A percentile compares a stretch with the other conserved stretches of the same genome.
These are phyloP conservation scores for Allophyes oxyacanthae DNA, from an alignment of 2,888 invertebrate species.

Conservation along the genomic window DNA sequence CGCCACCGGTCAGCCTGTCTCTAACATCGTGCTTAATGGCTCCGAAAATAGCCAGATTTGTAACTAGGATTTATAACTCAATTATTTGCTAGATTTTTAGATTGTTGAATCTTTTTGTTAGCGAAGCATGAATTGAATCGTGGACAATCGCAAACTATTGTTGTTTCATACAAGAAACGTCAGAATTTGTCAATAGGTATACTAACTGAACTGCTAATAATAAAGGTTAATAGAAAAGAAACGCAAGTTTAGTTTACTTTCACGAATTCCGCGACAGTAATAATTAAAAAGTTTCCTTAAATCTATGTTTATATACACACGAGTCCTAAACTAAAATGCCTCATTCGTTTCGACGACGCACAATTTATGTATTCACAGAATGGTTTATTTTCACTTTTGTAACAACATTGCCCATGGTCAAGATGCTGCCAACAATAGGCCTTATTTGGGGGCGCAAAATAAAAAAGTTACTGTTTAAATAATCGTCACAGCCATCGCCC, in stretches of 20 bases:
- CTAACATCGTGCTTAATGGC: constrained; percentile 60
- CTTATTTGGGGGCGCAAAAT: constrained; percentile 38
- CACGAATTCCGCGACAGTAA: constrained; percentile 15
- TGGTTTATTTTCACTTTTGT: constrained; percentile 49
- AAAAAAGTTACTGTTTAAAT: constrained; percentile 58
- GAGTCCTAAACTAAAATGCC: constrained; percentile 1
- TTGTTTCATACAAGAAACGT: constrained; percentile 21
- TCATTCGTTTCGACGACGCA: constrained; percentile 13
- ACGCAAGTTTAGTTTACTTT: constrained; percentile 16
- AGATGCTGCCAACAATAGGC: constrained; percentile 29
- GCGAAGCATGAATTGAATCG: constrained; percentile 19
- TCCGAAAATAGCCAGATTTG: constrained; percentile 57
- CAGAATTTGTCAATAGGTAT: constrained; percentile 11
- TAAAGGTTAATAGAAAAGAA: constrained; percentile 12
- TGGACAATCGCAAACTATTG: constrained; percentile 30
- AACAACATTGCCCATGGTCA: constrained; percentile 17
- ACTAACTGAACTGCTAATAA: constrained; percentile 1
- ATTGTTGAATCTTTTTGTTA: constrained; percentile 40
- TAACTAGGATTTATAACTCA: constrained; percentile 58
- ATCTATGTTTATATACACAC: background rate
- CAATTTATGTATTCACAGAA: constrained; percentile 14
- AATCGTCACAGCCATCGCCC: constrained; percentile 52
- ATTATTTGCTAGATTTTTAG: constrained; percentile 54
- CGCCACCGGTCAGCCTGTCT: constrained; percentile 41
- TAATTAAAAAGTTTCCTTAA: constrained; percentile 4